Percentiles rank a stretch among this genome's conserved stretches.
Evolutionary conservation across 2,797 vertebrate genomes (phyloP).

Genomic region (Eulemur rubriventer): DNA sequence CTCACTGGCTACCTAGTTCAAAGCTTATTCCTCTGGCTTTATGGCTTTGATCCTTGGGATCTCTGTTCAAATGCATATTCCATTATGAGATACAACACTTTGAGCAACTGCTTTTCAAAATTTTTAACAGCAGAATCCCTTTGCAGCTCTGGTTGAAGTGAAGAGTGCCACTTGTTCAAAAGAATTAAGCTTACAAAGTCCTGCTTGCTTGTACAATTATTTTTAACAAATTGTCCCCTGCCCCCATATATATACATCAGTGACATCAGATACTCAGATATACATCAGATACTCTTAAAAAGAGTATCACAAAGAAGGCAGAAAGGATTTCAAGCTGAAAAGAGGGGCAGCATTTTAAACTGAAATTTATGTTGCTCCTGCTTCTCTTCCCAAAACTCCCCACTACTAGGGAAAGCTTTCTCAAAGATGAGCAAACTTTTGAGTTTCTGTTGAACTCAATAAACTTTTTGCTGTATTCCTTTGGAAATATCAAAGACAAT

Average conservation of each 20-base stretch:
- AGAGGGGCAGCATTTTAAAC: background rate
- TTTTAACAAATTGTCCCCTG: background rate
- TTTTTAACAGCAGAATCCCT: background rate
- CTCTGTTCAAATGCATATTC: background rate
- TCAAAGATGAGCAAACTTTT: background rate
- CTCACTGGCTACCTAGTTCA: background rate
- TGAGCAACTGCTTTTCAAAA: background rate
- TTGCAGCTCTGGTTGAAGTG: background rate
- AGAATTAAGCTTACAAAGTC: background rate
- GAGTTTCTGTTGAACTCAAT: background rate
- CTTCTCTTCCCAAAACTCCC: background rate
- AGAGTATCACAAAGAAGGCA: background rate
- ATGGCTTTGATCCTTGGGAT: background rate
- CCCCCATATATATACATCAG: background rate
- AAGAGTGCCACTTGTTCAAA: background rate
- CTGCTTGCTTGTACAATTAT: background rate
- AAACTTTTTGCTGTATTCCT: background rate
- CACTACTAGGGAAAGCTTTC: background rate
- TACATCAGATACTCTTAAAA: background rate
- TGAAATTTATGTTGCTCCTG: background rate
- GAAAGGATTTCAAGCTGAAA: background rate
- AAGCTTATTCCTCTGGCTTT: background rate
- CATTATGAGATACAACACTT: background rate
- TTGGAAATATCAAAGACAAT: background rate
- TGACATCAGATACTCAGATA: too few relatives aligned